Evolutionary conservation across 2,113 vertebrate species (phyloP), one percentile per base, ranked within the genome.

Genomic region (Rhombomys opimus): DNA sequence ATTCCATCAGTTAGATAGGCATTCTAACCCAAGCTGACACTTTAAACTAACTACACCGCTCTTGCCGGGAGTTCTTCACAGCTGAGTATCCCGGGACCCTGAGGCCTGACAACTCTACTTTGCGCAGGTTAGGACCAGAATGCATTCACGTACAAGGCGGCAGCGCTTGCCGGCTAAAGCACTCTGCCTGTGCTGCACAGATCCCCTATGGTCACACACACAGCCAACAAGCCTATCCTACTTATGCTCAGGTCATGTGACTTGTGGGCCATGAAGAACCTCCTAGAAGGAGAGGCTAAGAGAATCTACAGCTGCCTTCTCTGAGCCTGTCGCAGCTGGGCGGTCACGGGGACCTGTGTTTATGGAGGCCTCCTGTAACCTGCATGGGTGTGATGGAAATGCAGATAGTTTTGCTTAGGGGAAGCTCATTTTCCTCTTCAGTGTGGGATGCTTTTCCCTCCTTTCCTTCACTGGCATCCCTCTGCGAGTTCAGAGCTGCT

Each of bases 331-430:
- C 8, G 7, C 0, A 15, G 85, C 8, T 20, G 73, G 38, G 38
- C 46, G 80, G 38, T 20, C 73, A 23, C 38, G 20, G 0, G 50
- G 86, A 75, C 35, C 46, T 76, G 11, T 2, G 2, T 17, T 41
- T 2, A 11, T 12, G 7, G 63, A 11, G 32, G 25, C 68, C 5
- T 10, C 63, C 17, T 50, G 4, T 32, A 17, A 70, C 27, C 0
- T 1, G 13, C 22, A 7, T 6, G 15, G 63, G 80, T 1, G 2
- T 22, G 7, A 2, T 14, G 41, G 46, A 57, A 32, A 54, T 0
- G 1, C 35, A 15, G 15, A 38, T 68, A 20, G 0, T 68, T 80
- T 50, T 35, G 63, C 54, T 12, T n/a, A 27, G 2, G 20, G 41
- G 17, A 46, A 84, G 38, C 38, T 32, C 30, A 0, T 20, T 22